Base-by-base conservation (phyloP, 2,888 invertebrate species). In the Tetragonisca angustula region DNA sequence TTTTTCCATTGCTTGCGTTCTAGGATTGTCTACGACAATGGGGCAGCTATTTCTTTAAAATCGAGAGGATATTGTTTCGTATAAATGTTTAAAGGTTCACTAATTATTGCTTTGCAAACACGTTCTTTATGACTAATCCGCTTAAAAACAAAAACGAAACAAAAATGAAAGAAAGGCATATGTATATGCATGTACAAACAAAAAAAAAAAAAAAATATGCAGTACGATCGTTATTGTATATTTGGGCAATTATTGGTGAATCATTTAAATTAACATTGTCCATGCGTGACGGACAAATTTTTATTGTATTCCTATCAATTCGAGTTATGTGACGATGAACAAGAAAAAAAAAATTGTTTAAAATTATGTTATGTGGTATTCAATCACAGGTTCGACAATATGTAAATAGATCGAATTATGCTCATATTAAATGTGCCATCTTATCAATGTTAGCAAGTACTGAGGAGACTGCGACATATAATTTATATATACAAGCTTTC, bases 1-100 rank as follows among this genome's bases (percentile, higher is more conserved):
- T 90, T 90, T 92, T 92, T 93, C 90, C 92, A 92, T 94, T 94
- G 90, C 92, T 94, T 94, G 93, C 93, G 91, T 94, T 94, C 94
- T 94, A 94, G 94, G 94, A 93, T 93, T 94, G 88, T 94, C 94
- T 93, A 91, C 94, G 92, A 94, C 94, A 94, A 94, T 94, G 94
- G 94, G 94, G 91, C 94, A 94, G 92, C 94, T 94, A 94, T 94
- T 94, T 94, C 94, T 94, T 94, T 94, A 94, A 93, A 94, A 90
- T 87, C 89, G 87, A 86, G 87, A 87, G 71, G 87, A 89, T 87
- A 82, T 87, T 89, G 64, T 90, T 85, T 83, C 79, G 70, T 32
- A 32, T 32, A 84, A 84, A 84, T 85, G 69, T 87, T 81, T 73
- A 87, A 84, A 78, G 85, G 85, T 86, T 88, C 84, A 81, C 70